A percentile compares a stretch with the other conserved stretches of the same genome.
phyloP scores from a whole-genome alignment of 2,113 vertebrate species.

The Amazona vittata region DNA sequence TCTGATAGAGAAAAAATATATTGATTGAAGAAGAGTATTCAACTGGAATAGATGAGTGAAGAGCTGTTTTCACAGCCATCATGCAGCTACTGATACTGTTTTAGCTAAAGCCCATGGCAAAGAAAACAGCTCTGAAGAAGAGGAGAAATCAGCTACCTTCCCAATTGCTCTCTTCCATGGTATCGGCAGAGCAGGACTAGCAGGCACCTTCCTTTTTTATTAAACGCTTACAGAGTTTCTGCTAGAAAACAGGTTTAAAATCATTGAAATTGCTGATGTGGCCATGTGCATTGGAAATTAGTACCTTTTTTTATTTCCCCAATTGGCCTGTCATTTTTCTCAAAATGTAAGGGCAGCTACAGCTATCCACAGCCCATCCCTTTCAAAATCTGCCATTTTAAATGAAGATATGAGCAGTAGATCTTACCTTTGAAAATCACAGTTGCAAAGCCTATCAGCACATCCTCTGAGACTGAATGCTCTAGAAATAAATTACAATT shows the following conservation, averaged over 20 bases:
- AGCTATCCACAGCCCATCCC: neutral
- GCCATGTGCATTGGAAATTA: neutral
- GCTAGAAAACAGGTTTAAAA: neutral
- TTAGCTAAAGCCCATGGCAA: neutral
- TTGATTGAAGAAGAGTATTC: neutral
- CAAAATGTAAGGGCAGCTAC: neutral
- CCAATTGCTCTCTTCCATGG: neutral
- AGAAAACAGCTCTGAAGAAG: neutral
- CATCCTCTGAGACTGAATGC: neutral
- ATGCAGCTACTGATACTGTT: neutral
- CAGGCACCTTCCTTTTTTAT: neutral
- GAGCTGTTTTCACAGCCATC: neutral
- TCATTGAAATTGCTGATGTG: neutral
- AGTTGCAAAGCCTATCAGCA: neutral
- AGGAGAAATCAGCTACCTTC: neutral
- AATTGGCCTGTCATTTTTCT: neutral
- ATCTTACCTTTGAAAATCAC: neutral
- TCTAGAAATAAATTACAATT: neutral
- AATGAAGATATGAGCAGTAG: neutral
- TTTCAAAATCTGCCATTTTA: neutral
- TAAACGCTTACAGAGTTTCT: constrained; percentile 7
- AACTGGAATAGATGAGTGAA: neutral
- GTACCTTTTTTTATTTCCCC: neutral
- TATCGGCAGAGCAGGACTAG: neutral
- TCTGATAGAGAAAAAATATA: neutral